A percentile compares a stretch with the other conserved stretches of the same genome.
phyloP scores from a whole-genome alignment of 2,797 vertebrate genomes.

The Rhyacichthys aspro region DNA sequence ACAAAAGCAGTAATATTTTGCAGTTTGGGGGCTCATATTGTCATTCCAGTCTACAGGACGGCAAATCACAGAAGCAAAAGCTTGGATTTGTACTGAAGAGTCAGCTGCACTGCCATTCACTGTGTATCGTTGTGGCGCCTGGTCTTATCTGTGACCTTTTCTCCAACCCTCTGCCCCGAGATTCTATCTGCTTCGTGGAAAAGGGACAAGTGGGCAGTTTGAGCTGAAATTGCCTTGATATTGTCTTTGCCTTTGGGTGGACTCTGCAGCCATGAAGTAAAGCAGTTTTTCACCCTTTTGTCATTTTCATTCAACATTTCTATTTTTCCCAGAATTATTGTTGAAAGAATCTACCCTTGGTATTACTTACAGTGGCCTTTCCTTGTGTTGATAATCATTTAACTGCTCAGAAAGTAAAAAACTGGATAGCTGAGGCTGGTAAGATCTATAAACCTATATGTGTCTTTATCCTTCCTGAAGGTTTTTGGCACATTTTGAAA shows the following conservation, averaged over 20 bases:
- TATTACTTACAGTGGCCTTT: too few species aligned
- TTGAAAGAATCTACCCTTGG: too few species aligned
- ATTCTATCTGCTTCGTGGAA: slow-evolving; percentile 76
- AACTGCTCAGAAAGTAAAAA: too few species aligned
- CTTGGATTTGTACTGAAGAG: slow-evolving; percentile 36
- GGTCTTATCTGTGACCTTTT: slow-evolving; percentile 77
- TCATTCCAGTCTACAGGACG: slow-evolving; percentile 20
- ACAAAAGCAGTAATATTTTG: background rate
- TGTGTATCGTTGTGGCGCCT: slow-evolving; percentile 48
- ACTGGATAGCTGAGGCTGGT: too few species aligned
- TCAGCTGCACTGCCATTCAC: slow-evolving; percentile 31
- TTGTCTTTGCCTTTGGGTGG: slow-evolving; percentile 70
- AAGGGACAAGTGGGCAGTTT: slow-evolving; percentile 70
- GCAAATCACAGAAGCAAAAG: slow-evolving; percentile 14
- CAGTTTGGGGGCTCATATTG: slow-evolving; percentile 16
- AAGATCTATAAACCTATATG: too few species aligned
- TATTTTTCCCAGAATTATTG: too few species aligned
- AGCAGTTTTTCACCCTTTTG: slow-evolving; percentile 63
- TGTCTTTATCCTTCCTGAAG: background rate
- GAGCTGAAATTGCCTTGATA: slow-evolving; percentile 78
- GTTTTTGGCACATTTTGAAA: too few species aligned
- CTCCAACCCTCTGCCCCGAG: slow-evolving; percentile 57
- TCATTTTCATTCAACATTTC: slow-evolving; percentile 1
- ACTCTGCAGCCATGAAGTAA: slow-evolving; percentile 50
- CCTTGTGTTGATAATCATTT: too few species aligned